Evolutionary conservation across 2,888 invertebrate species (phyloP).

Genomic region (Aspidiotus destructor): DNA sequence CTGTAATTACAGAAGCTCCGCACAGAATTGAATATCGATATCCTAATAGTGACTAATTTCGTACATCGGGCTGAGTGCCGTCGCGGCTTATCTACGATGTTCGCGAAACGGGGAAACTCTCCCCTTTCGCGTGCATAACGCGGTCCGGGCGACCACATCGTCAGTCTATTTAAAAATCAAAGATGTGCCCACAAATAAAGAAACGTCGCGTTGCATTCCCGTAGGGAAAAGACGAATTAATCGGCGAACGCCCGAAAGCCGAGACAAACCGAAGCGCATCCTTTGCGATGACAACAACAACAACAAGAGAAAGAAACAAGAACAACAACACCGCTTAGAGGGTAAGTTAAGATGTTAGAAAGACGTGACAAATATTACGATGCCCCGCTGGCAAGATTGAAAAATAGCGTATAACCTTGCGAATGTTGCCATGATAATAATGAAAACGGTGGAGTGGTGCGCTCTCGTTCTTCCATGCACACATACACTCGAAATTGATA

Average conservation of each 20-base stretch:
- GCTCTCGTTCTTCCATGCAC: background rate
- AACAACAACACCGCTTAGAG: background rate
- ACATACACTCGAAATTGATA: background rate
- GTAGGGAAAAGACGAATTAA: background rate
- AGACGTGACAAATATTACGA: conserved; percentile 4
- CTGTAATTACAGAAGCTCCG: no score
- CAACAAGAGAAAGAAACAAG: no score
- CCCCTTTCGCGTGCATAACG: no score
- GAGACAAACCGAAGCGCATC: background rate
- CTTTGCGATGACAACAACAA: background rate
- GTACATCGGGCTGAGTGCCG: no score
- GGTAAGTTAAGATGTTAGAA: background rate
- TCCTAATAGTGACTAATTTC: no score
- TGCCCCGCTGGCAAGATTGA: conserved; percentile 4
- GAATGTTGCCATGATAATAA: background rate
- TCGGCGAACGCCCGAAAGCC: background rate
- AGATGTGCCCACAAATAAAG: background rate
- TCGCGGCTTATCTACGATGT: no score
- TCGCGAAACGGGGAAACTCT: no score
- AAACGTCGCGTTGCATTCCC: background rate
- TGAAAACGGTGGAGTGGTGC: background rate
- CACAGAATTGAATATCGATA: no score
- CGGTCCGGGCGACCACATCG: background rate
- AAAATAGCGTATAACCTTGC: background rate
- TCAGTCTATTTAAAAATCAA: background rate